Evolutionary conservation across 2,888 invertebrate species (phyloP), one percentile per base, ranked within the genome.

Genomic region (Meghimatium bilineatum): DNA sequence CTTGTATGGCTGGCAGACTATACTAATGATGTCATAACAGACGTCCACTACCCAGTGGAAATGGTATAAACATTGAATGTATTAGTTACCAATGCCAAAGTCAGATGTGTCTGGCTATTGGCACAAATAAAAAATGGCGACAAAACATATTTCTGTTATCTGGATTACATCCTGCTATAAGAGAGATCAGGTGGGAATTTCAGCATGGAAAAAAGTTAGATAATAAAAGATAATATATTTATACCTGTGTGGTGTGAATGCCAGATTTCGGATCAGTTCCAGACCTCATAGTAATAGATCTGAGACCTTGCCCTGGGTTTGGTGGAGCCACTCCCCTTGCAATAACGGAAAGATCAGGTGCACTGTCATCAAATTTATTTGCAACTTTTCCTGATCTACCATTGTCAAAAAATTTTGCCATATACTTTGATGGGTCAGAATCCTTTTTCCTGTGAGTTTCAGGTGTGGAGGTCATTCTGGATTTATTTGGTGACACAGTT

Each of bases 261-360:
- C 91, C 91, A n/a, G 87, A 82, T 12, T 85, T 76, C 12, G 91
- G 90, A 82, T 92, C 91, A 14, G 90, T 88, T 32, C 88, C 89
- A 34, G 90, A 89, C 32, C 89, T 88, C 82, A 90, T 86, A 29
- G 90, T 76, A 12, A 90, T 87, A 26, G 90, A 89, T 29, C 90
- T 85, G 12, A 87, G 88, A 56, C 86, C 90, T 29, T 90, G 89
- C 0, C 88, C 89, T 0, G 90, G 90, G 14, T 90, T 86, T 29
- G 87, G 87, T 34, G 90, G 90, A 29, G 88, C 88, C 60, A 88
- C 90, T 49, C 86, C 86, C 32, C 86, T 67, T 2, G 86, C 82
- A 52, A 86, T 74, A 44, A 83, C 34, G 20, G 87, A 86, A 75
- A 85, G 81, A 78, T 88, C 84, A 17, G 80, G 84, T 60, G 78